Conservation (phyloP, 1,140 invertebrate genomes). For the Diuraphis noxia region DNA sequence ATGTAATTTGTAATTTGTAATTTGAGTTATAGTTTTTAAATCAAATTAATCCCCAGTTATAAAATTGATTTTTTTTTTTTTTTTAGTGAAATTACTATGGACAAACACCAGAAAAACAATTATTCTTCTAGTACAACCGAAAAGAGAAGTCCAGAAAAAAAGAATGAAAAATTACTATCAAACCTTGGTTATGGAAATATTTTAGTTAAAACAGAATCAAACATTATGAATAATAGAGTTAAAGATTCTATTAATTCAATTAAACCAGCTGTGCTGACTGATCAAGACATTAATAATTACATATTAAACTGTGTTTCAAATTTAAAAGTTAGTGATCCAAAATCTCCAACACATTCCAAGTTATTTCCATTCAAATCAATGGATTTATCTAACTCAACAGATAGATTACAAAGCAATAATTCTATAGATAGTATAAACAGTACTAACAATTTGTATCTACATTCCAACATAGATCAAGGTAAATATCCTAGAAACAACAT, state of each 20-base stretch:
- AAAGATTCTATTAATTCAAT: background rate
- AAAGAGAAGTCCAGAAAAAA: slow-evolving; percentile 37
- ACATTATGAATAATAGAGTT: background rate
- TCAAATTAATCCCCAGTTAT: background rate
- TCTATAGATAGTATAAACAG: slow-evolving; percentile 15
- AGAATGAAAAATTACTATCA: slow-evolving; percentile 26
- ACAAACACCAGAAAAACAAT: slow-evolving; percentile 29
- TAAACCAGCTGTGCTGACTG: slow-evolving; percentile 29
- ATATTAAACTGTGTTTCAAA: slow-evolving; percentile 46
- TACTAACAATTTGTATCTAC: background rate
- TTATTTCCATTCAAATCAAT: slow-evolving; percentile 32
- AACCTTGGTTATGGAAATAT: slow-evolving; percentile 41
- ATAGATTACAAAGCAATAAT: slow-evolving; percentile 30
- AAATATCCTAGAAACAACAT: slow-evolving; percentile 19
- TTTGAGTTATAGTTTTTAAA: background rate
- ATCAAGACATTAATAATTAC: slow-evolving; percentile 47
- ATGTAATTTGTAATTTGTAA: background rate
- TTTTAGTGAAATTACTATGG: slow-evolving; percentile 38
- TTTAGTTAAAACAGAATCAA: slow-evolving; percentile 36
- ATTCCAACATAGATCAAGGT: slow-evolving; percentile 31
- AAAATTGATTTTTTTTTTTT: background rate
- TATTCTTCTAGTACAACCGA: slow-evolving; percentile 9
- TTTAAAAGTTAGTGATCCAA: slow-evolving; percentile 44
- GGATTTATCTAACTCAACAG: slow-evolving; percentile 1
- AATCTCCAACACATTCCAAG: slow-evolving; percentile 47